phyloP scores from a whole-genome alignment of 2,888 invertebrate genomes.

The Arctia plantaginis region DNA sequence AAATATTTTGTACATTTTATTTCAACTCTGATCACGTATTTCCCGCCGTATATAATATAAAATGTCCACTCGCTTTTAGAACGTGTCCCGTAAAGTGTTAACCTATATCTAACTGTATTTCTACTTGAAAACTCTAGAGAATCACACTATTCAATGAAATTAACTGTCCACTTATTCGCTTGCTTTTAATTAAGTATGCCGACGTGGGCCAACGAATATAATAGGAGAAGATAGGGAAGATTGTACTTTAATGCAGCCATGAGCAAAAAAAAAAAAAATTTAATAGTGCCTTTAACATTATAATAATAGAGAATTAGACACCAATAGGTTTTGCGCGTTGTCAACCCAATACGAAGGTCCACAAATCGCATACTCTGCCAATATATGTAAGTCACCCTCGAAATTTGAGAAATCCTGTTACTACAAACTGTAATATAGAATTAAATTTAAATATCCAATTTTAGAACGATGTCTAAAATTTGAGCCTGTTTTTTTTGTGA shows the following conservation, averaged over 20 bases:
- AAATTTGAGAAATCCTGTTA: background rate
- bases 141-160: conserved; percentile 69
- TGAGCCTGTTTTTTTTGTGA: background rate
- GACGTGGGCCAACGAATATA: conserved; percentile 56
- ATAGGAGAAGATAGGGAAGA: conserved; percentile 12
- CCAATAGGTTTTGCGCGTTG: background rate
- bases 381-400: too few species aligned
- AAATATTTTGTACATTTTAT: conserved; percentile 39
- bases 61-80: conserved; percentile 49
- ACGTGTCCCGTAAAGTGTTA: conserved; percentile 54
- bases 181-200: conserved; percentile 66
- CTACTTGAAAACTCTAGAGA: conserved; percentile 44
- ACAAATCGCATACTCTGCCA: too few species aligned
- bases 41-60: conserved; percentile 43
- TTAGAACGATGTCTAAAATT: background rate
- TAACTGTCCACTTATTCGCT: conserved; percentile 68
- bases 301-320: too few species aligned
- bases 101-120: conserved; percentile 32
- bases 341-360: background rate
- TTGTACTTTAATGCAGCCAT: background rate
- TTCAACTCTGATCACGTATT: conserved; percentile 41
- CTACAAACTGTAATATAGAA: background rate
- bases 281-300: too few species aligned
- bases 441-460: background rate
- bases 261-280: too few species aligned